These are phyloP conservation scores for Apamea crenata DNA, from an alignment of 2,888 invertebrate species.

Conservation along the genomic window DNA sequence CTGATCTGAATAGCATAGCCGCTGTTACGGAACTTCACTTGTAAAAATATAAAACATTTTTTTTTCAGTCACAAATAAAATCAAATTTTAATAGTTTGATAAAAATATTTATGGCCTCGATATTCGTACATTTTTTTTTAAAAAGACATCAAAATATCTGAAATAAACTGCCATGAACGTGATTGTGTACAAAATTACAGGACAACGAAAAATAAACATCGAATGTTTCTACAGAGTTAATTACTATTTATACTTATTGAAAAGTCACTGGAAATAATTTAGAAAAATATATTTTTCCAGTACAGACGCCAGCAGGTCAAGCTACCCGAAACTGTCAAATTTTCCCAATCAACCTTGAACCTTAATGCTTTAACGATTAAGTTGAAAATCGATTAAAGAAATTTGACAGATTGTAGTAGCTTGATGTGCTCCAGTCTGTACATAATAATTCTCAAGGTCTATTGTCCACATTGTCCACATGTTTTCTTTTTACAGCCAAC, in stretches of 20 bases:
- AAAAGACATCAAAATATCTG: background rate
- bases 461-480: no score
- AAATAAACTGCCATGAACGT: background rate
- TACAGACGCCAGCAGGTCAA: no score
- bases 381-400: no score
- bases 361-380: no score
- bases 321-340: no score
- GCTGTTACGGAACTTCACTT: background rate
- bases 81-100: no score
- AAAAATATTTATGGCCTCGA: background rate
- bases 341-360: no score
- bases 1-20: background rate
- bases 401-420: no score
- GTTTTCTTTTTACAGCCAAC: no score
- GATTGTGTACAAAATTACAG: background rate
- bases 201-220: background rate
- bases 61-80: no score
- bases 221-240: background rate
- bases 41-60: background rate
- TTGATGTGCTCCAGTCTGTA: no score
- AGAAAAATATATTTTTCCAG: background rate
- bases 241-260: background rate
- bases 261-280: no score
- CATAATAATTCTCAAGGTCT: conserved; percentile 1
- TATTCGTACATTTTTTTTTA: background rate